Evolutionary conservation across 1,140 invertebrate genomes (phyloP), one percentile per base, ranked within the genome.

Genomic region (Drosophila lacertosa): DNA sequence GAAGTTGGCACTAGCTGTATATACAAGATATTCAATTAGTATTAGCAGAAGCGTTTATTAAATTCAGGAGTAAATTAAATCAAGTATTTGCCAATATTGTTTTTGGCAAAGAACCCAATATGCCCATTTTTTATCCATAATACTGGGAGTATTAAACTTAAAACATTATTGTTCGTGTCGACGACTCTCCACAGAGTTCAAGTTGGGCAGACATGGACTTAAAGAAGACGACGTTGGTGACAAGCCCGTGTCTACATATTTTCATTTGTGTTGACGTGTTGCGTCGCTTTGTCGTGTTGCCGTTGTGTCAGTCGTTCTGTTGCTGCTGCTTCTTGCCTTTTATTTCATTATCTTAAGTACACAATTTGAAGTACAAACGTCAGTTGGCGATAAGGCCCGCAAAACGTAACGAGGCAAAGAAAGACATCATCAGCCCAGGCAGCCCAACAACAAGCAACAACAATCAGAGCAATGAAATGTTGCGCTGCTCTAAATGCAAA

Each of bases 311-410:
- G 44, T 58, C 44, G 45, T 15, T 15, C 29, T 63, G 60, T 24
- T 15, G 40, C 29, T 70, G 63, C 47, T 35, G 29, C 77, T 67
- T 47, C 69, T 82, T 74, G 77, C 69, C 60, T 45, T 67, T 62
- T 66, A 44, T 89, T 89, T 78, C 78, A 82, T 83, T 88, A 88
- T 88, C 82, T 89, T 82, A 89, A 89, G 83, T 89, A 88, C 78
- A 88, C 82, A 88, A 78, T 88, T 86, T 82, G 83, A 88, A 82
- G 82, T 89, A 88, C 82, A 88, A 88, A 88, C 82, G 82, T 88
- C 82, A 88, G 82, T 88, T 73, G 78, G 74, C 74, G 82, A 88
- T 88, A 88, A 88, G 74, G 64, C 37, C 44, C 44, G 53, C 37
- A 67, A 65, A 66, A 67, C 16, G 45, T 57, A 65, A 57, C 53